These are phyloP conservation scores for Parazoanthus atlanticus DNA, from an alignment of 92 coral and sea anemone species.

Conservation along the genomic window DNA sequence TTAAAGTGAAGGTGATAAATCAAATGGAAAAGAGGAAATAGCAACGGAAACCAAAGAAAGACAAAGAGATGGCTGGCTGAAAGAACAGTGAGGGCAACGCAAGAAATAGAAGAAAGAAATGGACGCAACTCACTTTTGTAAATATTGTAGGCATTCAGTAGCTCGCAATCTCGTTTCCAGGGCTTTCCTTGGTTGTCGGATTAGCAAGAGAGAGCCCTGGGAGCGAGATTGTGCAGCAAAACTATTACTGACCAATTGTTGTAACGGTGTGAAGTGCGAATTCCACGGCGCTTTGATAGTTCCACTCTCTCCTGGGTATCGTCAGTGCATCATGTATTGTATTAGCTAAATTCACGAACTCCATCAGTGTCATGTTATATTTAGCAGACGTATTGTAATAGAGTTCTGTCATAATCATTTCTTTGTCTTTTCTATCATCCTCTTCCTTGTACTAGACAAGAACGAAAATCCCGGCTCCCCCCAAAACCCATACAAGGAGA, in stretches of 20 bases:
- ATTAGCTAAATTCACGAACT: constrained; percentile 37
- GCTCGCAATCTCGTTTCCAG: no score
- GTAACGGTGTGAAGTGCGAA: constrained; percentile 52
- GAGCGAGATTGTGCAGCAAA: background rate
- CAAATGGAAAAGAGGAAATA: no score
- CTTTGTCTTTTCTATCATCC: constrained; percentile 8
- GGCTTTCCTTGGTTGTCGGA: no score
- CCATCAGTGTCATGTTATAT: constrained; percentile 51
- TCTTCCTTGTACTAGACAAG: constrained; percentile 36
- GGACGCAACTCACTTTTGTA: no score
- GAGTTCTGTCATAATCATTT: constrained; percentile 1
- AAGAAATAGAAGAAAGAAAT: no score
- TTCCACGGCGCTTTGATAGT: background rate
- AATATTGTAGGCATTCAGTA: no score
- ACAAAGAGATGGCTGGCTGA: no score
- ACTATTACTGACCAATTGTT: constrained; percentile 45
- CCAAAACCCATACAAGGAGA: constrained; percentile 21
- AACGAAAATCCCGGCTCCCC: constrained; percentile 42
- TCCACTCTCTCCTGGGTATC: constrained; percentile 28
- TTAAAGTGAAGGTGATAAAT: no score
- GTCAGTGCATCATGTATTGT: constrained; percentile 34
- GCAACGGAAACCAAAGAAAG: no score
- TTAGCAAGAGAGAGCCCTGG: no score
- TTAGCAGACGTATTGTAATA: constrained; percentile 36
- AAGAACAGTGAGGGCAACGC: no score